Percentiles rank a stretch among this genome's conserved stretches.
These are phyloP conservation scores for Callopanchax toddi DNA, from an alignment of 2,113 vertebrate species.

Conservation along the genomic window DNA sequence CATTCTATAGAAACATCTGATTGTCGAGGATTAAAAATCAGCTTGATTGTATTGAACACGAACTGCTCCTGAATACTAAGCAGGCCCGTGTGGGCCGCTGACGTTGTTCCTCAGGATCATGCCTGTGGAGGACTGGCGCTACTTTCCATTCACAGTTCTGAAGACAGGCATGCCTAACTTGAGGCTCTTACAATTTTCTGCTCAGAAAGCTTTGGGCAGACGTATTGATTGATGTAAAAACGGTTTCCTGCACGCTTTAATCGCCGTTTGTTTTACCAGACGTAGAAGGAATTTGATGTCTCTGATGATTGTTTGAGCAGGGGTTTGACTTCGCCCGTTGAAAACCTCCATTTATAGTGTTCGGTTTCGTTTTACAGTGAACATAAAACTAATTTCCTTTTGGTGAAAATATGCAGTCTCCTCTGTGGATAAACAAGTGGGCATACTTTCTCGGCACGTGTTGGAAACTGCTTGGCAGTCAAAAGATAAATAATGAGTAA, in stretches of 20 bases:
- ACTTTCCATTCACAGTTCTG: conserved; percentile 39
- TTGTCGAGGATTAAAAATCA: conserved; percentile 10
- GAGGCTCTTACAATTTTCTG: conserved; percentile 31
- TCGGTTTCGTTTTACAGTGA: background rate
- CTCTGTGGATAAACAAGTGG: background rate
- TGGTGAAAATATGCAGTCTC: conserved; percentile 4
- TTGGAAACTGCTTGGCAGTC: conserved; percentile 23
- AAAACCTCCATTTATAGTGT: conserved; percentile 1
- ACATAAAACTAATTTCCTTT: conserved; percentile 23
- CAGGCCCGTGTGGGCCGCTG: background rate
- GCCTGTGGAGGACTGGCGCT: conserved; percentile 26
- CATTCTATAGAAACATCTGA: conserved; percentile 5
- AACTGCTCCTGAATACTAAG: conserved; percentile 27
- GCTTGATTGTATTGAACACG: conserved; percentile 26
- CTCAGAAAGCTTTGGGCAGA: conserved; percentile 35
- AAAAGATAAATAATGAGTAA: conserved; percentile 38
- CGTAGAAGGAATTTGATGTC: conserved; percentile 26
- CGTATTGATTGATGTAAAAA: conserved; percentile 43
- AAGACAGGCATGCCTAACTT: conserved; percentile 47
- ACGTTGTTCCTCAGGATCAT: conserved; percentile 11
- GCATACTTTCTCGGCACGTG: conserved; percentile 21
- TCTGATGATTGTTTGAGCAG: background rate
- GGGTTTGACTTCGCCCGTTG: background rate
- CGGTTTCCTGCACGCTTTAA: conserved; percentile 36
- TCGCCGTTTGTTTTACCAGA: conserved; percentile 13